These are phyloP conservation scores for Paramormyrops hopkinsi DNA, from an alignment of 2,797 vertebrate species.

Conservation along the genomic window DNA sequence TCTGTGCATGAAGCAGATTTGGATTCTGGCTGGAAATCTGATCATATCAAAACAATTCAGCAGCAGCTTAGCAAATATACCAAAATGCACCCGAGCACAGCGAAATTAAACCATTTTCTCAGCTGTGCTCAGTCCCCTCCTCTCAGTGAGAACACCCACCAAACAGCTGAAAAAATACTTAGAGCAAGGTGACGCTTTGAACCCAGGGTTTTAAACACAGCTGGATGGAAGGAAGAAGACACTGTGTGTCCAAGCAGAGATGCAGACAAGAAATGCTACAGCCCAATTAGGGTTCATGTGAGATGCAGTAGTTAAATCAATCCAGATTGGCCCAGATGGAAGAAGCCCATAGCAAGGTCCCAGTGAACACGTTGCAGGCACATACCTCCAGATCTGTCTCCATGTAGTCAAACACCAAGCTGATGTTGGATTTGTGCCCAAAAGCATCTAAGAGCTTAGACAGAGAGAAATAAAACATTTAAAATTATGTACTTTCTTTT, in stretches of 20 bases:
- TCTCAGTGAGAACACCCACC: neutral
- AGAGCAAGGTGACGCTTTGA: neutral
- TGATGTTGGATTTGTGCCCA: conserved; percentile 97
- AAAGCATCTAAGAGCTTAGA: conserved; percentile 91
- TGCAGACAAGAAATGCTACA: neutral
- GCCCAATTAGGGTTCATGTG: neutral
- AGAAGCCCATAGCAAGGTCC: neutral
- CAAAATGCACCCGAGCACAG: neutral
- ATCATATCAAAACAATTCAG: neutral
- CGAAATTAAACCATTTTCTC: neutral
- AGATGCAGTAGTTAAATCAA: neutral
- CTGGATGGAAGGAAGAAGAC: neutral
- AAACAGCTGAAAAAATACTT: neutral
- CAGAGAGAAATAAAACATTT: conserved; percentile 10
- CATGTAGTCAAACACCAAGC: conserved; percentile 97
- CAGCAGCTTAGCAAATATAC: neutral
- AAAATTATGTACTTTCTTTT: neutral
- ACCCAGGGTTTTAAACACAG: neutral
- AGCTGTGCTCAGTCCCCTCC: neutral
- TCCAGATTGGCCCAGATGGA: neutral
- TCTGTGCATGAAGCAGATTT: neutral
- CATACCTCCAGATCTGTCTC: conserved; percentile 89
- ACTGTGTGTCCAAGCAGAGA: neutral
- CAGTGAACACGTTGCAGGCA: neutral
- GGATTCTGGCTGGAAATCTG: neutral